Evolutionary conservation across 2,888 invertebrate species (phyloP), one percentile per base, ranked within the genome.

Genomic region (Drosophila lutescens): DNA sequence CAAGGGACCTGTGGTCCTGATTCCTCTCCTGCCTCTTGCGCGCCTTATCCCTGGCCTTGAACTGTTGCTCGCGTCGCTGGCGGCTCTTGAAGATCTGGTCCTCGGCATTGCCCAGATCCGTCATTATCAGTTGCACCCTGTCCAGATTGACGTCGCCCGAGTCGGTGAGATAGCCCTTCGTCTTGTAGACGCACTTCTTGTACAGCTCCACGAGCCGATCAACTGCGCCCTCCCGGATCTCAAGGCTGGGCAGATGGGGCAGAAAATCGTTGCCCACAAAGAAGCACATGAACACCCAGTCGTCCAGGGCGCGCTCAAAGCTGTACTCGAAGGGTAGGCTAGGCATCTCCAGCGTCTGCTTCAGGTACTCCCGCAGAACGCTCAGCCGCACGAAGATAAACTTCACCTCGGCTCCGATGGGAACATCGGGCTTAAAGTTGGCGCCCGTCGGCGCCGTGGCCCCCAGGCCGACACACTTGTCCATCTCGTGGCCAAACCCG

Each of bases 251-350:
- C 77, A 99, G 93, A 93, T 99, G 99, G 0, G 99, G 99, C 84
- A 99, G 92, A 91, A 99, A 99, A 93, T 99, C 99, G 91, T 99
- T 99, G 51, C 99, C 99, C 56, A 99, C 99, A 92, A 99, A 99
- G 93, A 99, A 99, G 91, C 99, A 99, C 98, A 99, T 98, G 89
- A 95, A 95, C 6, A 96, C 99, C 99, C 99, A 99, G 93, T 99
- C 99, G 90, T 99, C 99, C 15, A 99, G 92, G 0, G 96, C 98
- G 61, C 99, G 93, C 88, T 99, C 99, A 91, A 99, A 97, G 90
- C 98, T 97, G 91, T 98, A 99, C 34, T 94, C 93, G 92, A 99
- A 99, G 4, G 99, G 98, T 41, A 99, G 93, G 92, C 97, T 97
- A 0, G 96, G 96, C 98, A 99, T 99, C 87, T 92, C 80, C 59